These are phyloP conservation scores for Serripes groenlandicus DNA, from an alignment of 2,888 invertebrate genomes.

Conservation along the genomic window DNA sequence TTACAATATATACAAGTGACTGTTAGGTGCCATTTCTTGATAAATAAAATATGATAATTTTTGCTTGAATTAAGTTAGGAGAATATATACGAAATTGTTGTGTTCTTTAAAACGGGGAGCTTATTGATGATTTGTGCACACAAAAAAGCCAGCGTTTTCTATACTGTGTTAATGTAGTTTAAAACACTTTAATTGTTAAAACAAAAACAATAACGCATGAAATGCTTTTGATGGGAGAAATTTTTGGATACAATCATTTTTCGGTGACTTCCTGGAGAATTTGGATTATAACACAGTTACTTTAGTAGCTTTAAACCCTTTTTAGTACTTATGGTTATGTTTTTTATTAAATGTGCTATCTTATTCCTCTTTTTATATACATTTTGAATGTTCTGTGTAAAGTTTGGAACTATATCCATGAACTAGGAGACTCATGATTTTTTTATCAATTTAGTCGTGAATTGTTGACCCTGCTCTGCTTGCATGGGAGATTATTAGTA, in stretches of 20 bases:
- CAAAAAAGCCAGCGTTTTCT: background rate
- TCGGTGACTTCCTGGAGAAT: conserved; percentile 7
- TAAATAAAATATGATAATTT: too few species aligned
- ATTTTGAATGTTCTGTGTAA: conserved; percentile 14
- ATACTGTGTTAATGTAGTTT: too few species aligned
- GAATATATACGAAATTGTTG: too few species aligned
- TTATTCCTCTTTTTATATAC: conserved; percentile 6
- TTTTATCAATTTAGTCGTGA: background rate
- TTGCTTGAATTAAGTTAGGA: too few species aligned
- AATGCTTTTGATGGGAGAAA: too few species aligned
- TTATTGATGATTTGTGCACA: background rate
- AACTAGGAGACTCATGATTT: background rate
- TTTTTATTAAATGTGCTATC: conserved; percentile 17
- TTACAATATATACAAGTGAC: too few species aligned
- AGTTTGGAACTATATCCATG: conserved; percentile 6
- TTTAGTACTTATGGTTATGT: conserved; percentile 10
- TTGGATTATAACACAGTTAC: conserved; percentile 8
- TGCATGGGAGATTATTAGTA: too few species aligned
- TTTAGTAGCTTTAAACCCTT: conserved; percentile 32
- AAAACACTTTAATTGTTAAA: too few species aligned
- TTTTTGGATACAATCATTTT: too few species aligned
- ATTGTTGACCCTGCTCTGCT: background rate
- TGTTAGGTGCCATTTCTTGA: too few species aligned
- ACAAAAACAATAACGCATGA: too few species aligned
- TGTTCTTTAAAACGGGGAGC: too few species aligned